A percentile compares a stretch with the other conserved stretches of the same genome.
Conservation (phyloP, 2,888 invertebrate species). For the Microctonus brassicae region DNA sequence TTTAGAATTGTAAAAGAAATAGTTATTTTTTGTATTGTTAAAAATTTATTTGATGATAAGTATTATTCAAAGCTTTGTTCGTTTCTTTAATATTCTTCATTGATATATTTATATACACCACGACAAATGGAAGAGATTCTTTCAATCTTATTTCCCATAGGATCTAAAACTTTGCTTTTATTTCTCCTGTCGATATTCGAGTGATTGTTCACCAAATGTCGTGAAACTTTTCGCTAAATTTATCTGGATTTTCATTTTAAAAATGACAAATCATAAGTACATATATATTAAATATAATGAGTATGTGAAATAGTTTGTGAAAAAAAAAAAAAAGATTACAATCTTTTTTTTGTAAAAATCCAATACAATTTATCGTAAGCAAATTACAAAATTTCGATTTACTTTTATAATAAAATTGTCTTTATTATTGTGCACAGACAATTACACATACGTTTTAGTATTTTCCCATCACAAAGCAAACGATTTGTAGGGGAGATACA, state of each 20-base stretch:
- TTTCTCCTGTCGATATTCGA: neutral
- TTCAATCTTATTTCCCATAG: neutral
- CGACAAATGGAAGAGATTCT: neutral
- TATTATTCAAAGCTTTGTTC: neutral
- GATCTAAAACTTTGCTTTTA: neutral
- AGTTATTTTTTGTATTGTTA: neutral
- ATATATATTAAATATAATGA: too few relatives aligned
- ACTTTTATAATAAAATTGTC: neutral
- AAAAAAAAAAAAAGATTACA: too few relatives aligned
- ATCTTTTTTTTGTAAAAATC: too few relatives aligned
- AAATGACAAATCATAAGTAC: neutral
- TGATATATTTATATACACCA: neutral
- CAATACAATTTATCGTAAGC: too few relatives aligned
- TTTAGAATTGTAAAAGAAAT: neutral
- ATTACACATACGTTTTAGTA: neutral
- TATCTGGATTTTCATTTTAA: neutral
- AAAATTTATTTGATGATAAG: neutral
- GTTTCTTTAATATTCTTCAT: neutral
- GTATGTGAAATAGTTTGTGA: too few relatives aligned
- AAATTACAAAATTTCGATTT: too few relatives aligned
- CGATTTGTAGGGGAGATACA: neutral
- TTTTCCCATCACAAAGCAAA: neutral
- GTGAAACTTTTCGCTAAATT: slow-evolving; percentile 1
- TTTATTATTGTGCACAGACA: neutral
- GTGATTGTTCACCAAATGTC: neutral